Base-by-base conservation (phyloP, 2,797 vertebrate species). In the Australoheros facetus region DNA sequence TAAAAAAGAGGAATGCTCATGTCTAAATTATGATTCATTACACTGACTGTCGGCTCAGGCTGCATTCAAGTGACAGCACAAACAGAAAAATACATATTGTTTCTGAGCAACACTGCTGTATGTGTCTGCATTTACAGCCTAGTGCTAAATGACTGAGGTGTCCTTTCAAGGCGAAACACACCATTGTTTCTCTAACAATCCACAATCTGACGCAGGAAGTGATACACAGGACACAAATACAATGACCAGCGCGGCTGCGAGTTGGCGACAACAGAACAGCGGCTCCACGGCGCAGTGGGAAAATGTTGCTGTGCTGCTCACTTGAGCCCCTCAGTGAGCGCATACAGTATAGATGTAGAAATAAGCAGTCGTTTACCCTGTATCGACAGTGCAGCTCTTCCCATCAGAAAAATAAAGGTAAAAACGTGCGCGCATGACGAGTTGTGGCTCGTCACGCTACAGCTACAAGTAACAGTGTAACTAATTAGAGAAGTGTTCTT, bases 101-200 rank as follows among this genome's bases (percentile, higher is more conserved):
- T 75, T 74, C n/a, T 0, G 73, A 57, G 78, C 75, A 48, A 19
- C 53, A n/a, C 71, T 34, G 62, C 73, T 56, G 79, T 71, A 72
- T 57, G 71, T 8, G 71, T 72, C 62, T 73, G 58, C 78, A 10
- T 91, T 86, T 85, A 87, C 83, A 55, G 89, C 83, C 73, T 11
- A 32, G 56, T 75, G 83, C 23, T 85, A 84, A 83, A 88, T 92
- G 90, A 92, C 90, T 91, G 88, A 94, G 84, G 89, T 80, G 90
- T 91, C 87, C 87, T 90, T 92, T 93, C 91, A 93, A 91, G 87
- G 90, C 77, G 48, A 90, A 92, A 85, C 83, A 60, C 79, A 45
- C 90, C 90, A 94, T 93, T 95, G 93, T 94, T 92, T 56, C 55
- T 23, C 78, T 60, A 93, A 95, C 93, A 93, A 95, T 94, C 88